Evolutionary conservation across 1,140 invertebrate genomes (phyloP), one percentile per base, ranked within the genome.

Genomic region (Antheraea pernyi): DNA sequence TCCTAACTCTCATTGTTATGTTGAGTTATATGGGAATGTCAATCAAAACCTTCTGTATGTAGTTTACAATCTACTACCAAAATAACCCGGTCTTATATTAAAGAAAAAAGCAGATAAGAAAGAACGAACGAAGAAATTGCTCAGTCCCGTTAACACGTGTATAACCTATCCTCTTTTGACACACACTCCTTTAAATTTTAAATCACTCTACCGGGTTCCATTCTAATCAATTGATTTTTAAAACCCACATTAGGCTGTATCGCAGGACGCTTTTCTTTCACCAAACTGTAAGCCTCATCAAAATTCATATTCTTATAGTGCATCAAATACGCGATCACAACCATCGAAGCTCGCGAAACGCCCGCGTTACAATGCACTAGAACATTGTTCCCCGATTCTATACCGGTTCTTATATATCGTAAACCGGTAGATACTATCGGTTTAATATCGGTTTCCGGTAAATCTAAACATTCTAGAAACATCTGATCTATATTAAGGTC

Each of bases 311-410:
- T 89, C 53, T 95, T 80, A 69, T 93, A 93, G 59, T 94, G 91
- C 93, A 99, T 98, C 13, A 99, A 91, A 92, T 96, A 98, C 11
- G 95, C 96, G 68, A 98, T 95, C 13, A 96, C 95, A 62, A 98
- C 93, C 42, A 95, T 94, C 5, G 97, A 94, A n/a, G 97, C 97
- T 19, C 98, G 92, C 11, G 97, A 98, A 3, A 98, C 95, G 9
- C 98, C 98, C 7, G 97, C 97, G 89, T 98, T 98, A 83, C 98
- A 99, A 89, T 99, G 98, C 0, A 99, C 95, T 68, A 98, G 93
- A 66, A 98, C 93, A 86, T 95, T 96, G 36, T 95, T 94, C 59
- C 88, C 81, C 67, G 88, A 75, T 36, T 89, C 67, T 0, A 92
- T 66, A 53, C 82, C 84, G 19, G 85, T 65, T 6, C 93, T 82